Evolutionary conservation across 2,797 vertebrate species (phyloP).

Genomic region (Parambassis ranga): DNA sequence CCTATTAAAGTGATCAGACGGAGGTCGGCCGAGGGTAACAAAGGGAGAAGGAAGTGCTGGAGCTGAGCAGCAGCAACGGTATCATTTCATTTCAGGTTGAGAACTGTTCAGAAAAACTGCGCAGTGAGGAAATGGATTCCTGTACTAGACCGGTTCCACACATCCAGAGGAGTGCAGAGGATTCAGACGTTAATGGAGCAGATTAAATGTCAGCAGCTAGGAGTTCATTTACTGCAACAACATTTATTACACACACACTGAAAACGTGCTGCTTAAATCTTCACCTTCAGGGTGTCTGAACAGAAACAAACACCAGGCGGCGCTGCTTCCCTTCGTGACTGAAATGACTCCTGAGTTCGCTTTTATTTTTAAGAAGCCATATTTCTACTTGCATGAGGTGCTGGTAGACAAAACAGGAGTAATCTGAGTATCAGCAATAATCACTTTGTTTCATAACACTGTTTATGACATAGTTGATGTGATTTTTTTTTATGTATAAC

Average conservation of each 20-base stretch:
- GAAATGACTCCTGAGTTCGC: background rate
- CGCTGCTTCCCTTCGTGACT: background rate
- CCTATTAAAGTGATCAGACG: slow-evolving; percentile 43
- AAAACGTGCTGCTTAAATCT: background rate
- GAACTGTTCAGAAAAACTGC: background rate
- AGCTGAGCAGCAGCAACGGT: too few relatives aligned
- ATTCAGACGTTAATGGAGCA: background rate
- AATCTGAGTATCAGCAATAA: background rate
- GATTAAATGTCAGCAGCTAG: background rate
- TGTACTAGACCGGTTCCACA: background rate
- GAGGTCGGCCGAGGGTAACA: slow-evolving; percentile 31
- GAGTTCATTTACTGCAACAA: too few relatives aligned
- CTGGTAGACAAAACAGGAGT: background rate
- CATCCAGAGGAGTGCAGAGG: background rate
- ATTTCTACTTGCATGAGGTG: background rate
- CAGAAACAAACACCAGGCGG: background rate
- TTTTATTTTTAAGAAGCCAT: too few relatives aligned
- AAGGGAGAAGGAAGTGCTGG: background rate
- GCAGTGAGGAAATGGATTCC: background rate
- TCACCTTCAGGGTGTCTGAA: background rate
- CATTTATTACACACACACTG: too few relatives aligned
- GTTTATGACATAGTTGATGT: background rate
- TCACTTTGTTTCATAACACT: background rate
- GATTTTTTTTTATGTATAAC: too few relatives aligned
- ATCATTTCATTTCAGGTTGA: too few relatives aligned